phyloP scores from a whole-genome alignment of 2,797 vertebrate species.

The Hafferia zeledoni region DNA sequence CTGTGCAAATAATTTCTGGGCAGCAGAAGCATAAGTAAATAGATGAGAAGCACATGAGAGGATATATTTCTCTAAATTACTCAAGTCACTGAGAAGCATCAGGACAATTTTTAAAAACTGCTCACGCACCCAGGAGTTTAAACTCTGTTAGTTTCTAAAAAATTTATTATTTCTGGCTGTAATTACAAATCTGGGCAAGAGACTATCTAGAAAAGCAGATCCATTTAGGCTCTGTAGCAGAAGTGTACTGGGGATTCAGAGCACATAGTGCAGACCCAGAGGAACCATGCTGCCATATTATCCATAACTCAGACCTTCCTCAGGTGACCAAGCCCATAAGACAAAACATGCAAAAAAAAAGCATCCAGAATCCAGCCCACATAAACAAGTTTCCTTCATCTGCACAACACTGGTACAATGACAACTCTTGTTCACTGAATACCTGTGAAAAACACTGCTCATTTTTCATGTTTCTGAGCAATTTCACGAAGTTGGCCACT shows the following conservation, averaged over 20 bases:
- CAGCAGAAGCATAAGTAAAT: neutral
- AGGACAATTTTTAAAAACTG: neutral
- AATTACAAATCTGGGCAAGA: neutral
- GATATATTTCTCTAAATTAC: neutral
- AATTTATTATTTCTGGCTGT: neutral
- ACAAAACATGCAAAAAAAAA: neutral
- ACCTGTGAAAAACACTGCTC: neutral
- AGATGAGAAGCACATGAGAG: neutral
- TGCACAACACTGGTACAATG: accelerated
- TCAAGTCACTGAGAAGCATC: neutral
- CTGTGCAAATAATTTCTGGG: neutral
- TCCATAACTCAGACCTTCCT: neutral
- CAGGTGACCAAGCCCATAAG: neutral
- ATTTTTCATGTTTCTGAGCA: neutral
- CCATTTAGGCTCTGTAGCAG: neutral
- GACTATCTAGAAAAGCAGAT: neutral
- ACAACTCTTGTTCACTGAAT: neutral
- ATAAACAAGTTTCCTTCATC: neutral
- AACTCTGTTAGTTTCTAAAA: neutral
- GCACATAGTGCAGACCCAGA: neutral
- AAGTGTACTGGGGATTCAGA: neutral
- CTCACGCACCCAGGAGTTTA: neutral
- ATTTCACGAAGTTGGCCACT: neutral
- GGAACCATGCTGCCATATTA: accelerated
- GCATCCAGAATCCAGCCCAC: neutral